A percentile compares a stretch with the other conserved stretches of the same genome.
Evolutionary conservation across 1,140 invertebrate species (phyloP).

Genomic region (Agraylea sexmaculata): DNA sequence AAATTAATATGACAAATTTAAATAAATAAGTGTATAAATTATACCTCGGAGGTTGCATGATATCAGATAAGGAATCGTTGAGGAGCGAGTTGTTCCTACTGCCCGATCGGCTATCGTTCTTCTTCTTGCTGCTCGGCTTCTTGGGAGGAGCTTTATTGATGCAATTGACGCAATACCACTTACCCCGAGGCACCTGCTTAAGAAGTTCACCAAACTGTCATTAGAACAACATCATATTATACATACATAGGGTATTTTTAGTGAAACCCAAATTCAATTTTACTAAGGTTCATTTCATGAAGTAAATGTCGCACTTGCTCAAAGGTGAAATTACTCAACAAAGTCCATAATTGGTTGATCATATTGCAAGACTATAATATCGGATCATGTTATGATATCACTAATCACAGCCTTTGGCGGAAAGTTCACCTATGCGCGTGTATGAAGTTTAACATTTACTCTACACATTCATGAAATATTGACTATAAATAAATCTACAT

Average conservation of each 20-base stretch:
- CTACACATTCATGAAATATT: no score
- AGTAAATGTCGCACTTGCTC: no score
- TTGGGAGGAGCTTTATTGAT: conserved; percentile 55
- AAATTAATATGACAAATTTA: not conserved
- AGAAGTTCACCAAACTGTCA: not conserved
- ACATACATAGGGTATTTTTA: not conserved
- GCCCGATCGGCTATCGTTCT: conserved; percentile 45
- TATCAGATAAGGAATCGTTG: conserved; percentile 18
- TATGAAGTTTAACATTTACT: no score
- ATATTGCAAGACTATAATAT: no score
- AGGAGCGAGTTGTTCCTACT: conserved; percentile 29
- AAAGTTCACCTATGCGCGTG: no score
- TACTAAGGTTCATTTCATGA: no score
- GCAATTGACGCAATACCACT: conserved; percentile 78
- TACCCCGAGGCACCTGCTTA: conserved; percentile 60
- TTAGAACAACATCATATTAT: not conserved
- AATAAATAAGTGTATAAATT: not conserved
- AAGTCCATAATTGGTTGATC: no score
- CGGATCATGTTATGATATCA: no score
- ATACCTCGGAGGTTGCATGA: conserved; percentile 19
- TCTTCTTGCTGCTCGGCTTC: conserved; percentile 45
- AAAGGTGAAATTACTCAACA: no score
- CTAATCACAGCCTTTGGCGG: no score
- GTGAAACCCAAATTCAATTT: no score
- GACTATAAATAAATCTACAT: no score